Evolutionary conservation across 2,888 invertebrate species (phyloP).

Genomic region (Pandemis corylana): DNA sequence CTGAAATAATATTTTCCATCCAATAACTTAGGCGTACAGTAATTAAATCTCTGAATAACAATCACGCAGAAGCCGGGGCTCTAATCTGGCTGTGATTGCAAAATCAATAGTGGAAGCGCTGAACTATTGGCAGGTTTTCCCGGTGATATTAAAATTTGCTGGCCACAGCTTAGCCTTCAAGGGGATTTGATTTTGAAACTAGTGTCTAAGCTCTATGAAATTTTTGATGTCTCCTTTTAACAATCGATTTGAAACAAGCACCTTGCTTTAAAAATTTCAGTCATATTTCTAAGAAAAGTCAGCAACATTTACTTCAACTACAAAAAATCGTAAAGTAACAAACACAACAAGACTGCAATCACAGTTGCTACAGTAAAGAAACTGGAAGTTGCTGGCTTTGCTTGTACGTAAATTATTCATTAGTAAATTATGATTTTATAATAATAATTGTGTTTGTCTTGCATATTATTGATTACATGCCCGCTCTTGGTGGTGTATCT

Average conservation of each 20-base stretch:
- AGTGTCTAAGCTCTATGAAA: slow-evolving; percentile 34
- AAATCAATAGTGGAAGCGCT: slow-evolving; percentile 73
- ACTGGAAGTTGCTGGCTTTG: no score
- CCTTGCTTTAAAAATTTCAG: no score
- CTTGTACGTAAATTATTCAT: no score
- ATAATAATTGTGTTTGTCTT: background rate
- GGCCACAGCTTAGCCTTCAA: slow-evolving; percentile 25
- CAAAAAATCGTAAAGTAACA: no score
- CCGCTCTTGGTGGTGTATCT: background rate
- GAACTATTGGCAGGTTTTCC: slow-evolving; percentile 70
- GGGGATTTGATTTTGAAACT: slow-evolving; percentile 39
- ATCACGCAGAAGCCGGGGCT: slow-evolving; percentile 59
- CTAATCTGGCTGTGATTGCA: slow-evolving; percentile 78
- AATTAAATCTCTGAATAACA: slow-evolving; percentile 49
- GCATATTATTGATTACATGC: background rate
- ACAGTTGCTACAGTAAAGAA: no score
- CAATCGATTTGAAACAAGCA: no score
- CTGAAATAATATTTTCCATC: background rate
- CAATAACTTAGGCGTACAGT: slow-evolving; percentile 15
- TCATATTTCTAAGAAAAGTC: no score
- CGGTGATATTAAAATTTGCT: slow-evolving; percentile 73
- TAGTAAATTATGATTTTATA: no score
- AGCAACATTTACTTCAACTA: no score
- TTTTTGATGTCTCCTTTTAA: background rate
- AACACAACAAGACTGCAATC: no score